Conservation (phyloP, 1,140 invertebrate genomes). For the Linepithema humile region DNA sequence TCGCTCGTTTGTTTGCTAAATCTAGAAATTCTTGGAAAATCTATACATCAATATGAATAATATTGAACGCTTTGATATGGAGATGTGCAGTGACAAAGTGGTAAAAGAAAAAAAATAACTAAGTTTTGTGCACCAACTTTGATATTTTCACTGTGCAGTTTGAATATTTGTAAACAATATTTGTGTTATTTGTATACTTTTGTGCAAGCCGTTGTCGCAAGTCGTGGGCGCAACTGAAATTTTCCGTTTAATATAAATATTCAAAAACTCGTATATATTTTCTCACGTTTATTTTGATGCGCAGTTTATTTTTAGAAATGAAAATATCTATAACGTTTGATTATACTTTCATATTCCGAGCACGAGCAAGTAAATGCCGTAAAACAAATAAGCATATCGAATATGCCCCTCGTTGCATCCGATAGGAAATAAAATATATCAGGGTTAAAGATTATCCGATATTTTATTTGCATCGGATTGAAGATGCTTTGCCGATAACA, state of each 20-base stretch:
- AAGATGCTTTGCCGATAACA: background rate
- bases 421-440: conserved; percentile 3
- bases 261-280: conserved; percentile 13
- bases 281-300: background rate
- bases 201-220: background rate
- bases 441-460: background rate
- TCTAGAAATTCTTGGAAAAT: background rate
- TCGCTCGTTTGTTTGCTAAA: background rate
- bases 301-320: background rate
- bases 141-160: background rate
- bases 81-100: background rate
- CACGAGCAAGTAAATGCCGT: background rate
- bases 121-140: background rate
- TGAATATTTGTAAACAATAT: conserved; percentile 28
- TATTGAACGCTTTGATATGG: background rate
- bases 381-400: conserved; percentile 1
- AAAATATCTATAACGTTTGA: background rate
- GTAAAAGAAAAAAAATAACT: background rate
- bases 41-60: background rate
- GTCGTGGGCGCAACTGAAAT: background rate
- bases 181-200: conserved; percentile 13
- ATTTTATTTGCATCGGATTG: conserved; percentile 7
- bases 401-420: background rate
- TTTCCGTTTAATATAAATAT: conserved; percentile 24
- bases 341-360: background rate